Evolutionary conservation across 23 tunicate species (phyloP).

Genomic region (Styela clava): DNA sequence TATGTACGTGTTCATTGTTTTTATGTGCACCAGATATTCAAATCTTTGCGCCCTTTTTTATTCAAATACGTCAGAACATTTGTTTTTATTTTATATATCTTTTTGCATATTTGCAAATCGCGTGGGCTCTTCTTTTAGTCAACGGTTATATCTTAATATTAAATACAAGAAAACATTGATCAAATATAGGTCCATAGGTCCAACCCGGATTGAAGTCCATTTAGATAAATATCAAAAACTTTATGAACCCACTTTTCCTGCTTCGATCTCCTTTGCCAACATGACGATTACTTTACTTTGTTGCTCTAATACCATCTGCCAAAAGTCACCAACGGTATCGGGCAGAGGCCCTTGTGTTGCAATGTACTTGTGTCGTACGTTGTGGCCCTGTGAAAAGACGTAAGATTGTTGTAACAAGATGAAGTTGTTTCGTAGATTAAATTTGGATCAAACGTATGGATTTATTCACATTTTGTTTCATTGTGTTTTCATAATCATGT

Average conservation of each 20-base stretch:
- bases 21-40: not conserved
- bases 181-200: too few relatives aligned
- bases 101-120: too few relatives aligned
- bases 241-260: slow-evolving; percentile 21
- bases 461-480: not conserved
- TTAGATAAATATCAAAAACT: too few relatives aligned
- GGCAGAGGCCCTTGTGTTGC: slow-evolving; percentile 43
- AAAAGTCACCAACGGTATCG: slow-evolving; percentile 25
- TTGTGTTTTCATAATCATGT: not conserved
- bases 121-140: too few relatives aligned
- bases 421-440: not conserved
- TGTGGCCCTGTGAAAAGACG: slow-evolving; percentile 18
- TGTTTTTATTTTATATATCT: too few relatives aligned
- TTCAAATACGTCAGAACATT: too few relatives aligned
- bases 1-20: not conserved
- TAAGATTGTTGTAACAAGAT: not conserved
- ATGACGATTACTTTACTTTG: slow-evolving; percentile 30
- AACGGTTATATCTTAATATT: too few relatives aligned
- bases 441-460: too few relatives aligned
- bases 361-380: slow-evolving; percentile 15
- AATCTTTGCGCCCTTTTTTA: not conserved
- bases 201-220: not conserved
- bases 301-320: slow-evolving; percentile 38
- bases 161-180: too few relatives aligned
- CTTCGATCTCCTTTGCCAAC: slow-evolving; percentile 35